phyloP scores from a whole-genome alignment of 2,113 vertebrate species.

The Sardina pilchardus region DNA sequence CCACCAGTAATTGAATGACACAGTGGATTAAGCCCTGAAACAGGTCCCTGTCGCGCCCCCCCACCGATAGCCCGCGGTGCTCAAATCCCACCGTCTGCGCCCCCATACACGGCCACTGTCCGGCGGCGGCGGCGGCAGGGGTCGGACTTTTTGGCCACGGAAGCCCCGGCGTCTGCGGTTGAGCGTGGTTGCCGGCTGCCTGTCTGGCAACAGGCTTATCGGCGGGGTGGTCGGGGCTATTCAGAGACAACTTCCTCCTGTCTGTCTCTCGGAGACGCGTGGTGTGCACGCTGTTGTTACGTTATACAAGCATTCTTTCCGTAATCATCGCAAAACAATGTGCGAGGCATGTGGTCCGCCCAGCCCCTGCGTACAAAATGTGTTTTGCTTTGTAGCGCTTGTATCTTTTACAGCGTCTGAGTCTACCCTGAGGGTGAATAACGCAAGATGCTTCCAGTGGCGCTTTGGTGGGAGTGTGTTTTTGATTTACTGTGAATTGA shows the following conservation, averaged over 20 bases:
- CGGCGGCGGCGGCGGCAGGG: neutral
- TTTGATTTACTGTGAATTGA: slow-evolving; percentile 33
- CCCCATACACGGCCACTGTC: neutral
- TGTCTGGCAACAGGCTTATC: slow-evolving; percentile 12
- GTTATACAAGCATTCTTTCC: slow-evolving; percentile 30
- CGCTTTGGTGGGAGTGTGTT: slow-evolving; percentile 19
- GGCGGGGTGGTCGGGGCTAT: neutral
- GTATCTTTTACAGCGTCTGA: slow-evolving; percentile 41
- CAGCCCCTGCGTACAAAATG: slow-evolving; percentile 43
- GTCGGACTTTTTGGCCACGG: neutral
- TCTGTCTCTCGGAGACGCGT: slow-evolving; percentile 2
- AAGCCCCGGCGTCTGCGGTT: slow-evolving; percentile 4
- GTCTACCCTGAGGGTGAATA: slow-evolving; percentile 28
- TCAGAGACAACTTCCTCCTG: neutral
- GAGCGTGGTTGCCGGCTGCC: neutral
- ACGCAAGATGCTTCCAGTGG: neutral
- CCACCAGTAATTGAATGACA: slow-evolving; percentile 29
- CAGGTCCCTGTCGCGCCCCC: neutral
- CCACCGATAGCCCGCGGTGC: neutral
- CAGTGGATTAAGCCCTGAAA: slow-evolving; percentile 13
- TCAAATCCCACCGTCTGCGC: neutral
- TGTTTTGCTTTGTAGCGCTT: slow-evolving; percentile 56
- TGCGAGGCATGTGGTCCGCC: slow-evolving; percentile 19
- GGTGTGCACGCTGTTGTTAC: neutral
- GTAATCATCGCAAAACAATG: slow-evolving; percentile 36